Evolutionary conservation across 2,797 vertebrate genomes (phyloP).

Genomic region (Tinamus major): DNA sequence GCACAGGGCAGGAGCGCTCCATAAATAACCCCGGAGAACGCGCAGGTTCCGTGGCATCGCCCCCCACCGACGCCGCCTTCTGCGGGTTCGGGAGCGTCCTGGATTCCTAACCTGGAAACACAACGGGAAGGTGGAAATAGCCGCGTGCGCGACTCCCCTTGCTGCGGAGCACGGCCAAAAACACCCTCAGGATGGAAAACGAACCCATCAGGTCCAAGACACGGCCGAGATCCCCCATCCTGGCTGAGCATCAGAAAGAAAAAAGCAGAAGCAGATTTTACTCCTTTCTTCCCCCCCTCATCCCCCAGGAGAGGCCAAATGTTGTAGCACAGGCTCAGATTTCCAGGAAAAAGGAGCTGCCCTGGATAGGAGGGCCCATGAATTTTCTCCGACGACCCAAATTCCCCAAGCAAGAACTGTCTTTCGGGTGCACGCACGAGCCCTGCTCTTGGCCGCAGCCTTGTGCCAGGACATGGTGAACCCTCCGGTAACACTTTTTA

Average conservation of each 20-base stretch:
- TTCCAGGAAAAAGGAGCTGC: too few species aligned
- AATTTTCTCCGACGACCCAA: not conserved
- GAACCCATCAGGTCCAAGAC: not conserved
- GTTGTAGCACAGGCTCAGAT: too few species aligned
- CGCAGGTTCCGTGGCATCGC: slow-evolving; percentile 45
- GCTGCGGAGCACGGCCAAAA: not conserved
- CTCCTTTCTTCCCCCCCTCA: too few species aligned
- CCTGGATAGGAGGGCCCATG: too few species aligned
- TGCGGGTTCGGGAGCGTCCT: slow-evolving; percentile 25
- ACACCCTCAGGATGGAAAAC: not conserved
- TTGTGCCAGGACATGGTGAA: not conserved
- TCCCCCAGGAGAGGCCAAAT: too few species aligned
- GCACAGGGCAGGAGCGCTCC: not conserved
- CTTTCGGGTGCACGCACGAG: not conserved
- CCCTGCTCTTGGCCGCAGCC: not conserved
- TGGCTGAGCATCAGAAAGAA: not conserved
- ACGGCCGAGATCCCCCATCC: not conserved
- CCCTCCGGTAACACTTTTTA: not conserved
- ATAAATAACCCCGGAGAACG: slow-evolving; percentile 42
- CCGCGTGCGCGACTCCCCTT: not conserved
- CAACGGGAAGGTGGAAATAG: not conserved
- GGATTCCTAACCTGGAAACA: slow-evolving; percentile 60
- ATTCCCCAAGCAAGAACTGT: not conserved
- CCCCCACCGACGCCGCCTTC: slow-evolving; percentile 18
- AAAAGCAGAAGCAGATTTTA: too few species aligned